Evolutionary conservation across 2,113 vertebrate species (phyloP), one percentile per base, ranked within the genome.

Genomic region (Prolemur simus): DNA sequence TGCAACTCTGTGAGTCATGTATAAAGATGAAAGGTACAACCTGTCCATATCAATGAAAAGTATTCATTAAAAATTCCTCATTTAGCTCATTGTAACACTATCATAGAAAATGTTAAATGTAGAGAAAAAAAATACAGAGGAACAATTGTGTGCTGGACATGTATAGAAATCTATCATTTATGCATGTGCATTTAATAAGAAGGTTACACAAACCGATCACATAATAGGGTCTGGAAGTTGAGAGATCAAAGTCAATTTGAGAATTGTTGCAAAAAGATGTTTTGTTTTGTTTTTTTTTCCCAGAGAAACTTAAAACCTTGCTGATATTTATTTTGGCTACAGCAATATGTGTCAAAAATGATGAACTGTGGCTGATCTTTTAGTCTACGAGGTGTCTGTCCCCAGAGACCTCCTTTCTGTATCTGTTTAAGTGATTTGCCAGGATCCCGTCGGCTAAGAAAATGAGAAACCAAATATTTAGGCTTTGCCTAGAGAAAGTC

Each of bases 381-480:
- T 49, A 34, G 34, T 73, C 94, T 87, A 37, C 87, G 34, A 87
- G 5, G 29, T 56, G 0, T 71, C 74, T 89, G 90, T 93, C 95
- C 95, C 89, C n/a, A 77, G 60, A 95, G 97, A 89, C 42, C 37
- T 95, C 34, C 11, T 93, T 13, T 92, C 63, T 37, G 25, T 81
- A 91, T 95, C 96, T 96, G 95, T 90, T 92, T 68, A 96, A 96
- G 86, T 96, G 69, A 95, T 97, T 97, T 91, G 82, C 95, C 91
- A 92, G 52, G 25, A 94, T 81, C 39, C 18, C 84, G 81, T 94
- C 80, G 17, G 58, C 84, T 73, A 27, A 54, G 86, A 83, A 94
- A 92, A 91, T 81, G 81, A 96, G 77, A 95, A 96, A 45, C 23
- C 39, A n/a, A 60, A 54, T 21, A 5, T 42, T 27, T 2, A 94